Percentiles rank a stretch among this genome's conserved stretches.
phyloP scores from a whole-genome alignment of 2,888 invertebrate species.

The Pycnomerus fuliginosus region DNA sequence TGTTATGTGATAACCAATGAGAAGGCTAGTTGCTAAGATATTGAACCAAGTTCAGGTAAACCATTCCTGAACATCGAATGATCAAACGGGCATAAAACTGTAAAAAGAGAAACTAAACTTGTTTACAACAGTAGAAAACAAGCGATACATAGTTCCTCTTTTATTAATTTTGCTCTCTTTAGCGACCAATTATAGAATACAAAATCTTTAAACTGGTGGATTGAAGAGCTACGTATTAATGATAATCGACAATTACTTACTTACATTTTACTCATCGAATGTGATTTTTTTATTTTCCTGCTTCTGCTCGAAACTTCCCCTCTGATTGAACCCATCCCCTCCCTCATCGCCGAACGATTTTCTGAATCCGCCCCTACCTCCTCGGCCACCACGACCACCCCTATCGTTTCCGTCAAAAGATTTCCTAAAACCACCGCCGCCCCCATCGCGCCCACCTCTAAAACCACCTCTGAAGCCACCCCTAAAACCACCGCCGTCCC shows the following conservation, averaged over 20 bases:
- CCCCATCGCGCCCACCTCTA: conserved; percentile 33
- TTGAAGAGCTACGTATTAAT: conserved; percentile 13
- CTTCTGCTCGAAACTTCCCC: conserved; percentile 62
- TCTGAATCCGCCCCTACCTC: conserved; percentile 41
- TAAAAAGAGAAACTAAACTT: too few relatives aligned
- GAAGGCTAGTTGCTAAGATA: too few relatives aligned
- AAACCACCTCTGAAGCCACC: conserved; percentile 27
- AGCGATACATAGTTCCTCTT: conserved; percentile 4
- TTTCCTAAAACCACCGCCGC: conserved; percentile 33
- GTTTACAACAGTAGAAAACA: too few relatives aligned
- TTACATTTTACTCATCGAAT: conserved; percentile 56
- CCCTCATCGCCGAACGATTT: conserved; percentile 34
- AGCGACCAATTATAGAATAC: conserved; percentile 16
- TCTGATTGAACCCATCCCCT: conserved; percentile 57
- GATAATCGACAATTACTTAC: conserved; percentile 27
- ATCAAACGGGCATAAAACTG: too few relatives aligned
- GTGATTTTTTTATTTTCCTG: conserved; percentile 74
- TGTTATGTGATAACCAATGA: too few relatives aligned
- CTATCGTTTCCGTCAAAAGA: conserved; percentile 29
- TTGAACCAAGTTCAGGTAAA: too few relatives aligned
- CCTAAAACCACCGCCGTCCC: conserved; percentile 35
- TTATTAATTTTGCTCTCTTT: conserved; percentile 17
- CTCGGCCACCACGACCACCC: conserved; percentile 38
- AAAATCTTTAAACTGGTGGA: conserved; percentile 14
- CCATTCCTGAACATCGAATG: too few relatives aligned